phyloP scores from a whole-genome alignment of 2,888 invertebrate species.

The Pristionchus entomophagus region DNA sequence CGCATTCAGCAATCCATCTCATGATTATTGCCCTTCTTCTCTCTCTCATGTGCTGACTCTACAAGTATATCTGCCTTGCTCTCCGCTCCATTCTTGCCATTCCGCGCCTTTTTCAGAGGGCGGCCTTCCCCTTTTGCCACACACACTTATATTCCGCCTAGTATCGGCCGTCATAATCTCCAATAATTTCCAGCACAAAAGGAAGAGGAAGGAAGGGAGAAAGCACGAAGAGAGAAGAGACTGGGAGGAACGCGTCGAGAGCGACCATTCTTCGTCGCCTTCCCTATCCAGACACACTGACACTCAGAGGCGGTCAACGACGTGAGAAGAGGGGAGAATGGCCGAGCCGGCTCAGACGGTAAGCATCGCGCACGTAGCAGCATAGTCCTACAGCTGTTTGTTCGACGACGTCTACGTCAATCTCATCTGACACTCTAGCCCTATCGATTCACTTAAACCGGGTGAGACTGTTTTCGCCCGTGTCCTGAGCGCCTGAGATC shows the following conservation, averaged over 20 bases:
- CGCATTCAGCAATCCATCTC: constrained; percentile 32
- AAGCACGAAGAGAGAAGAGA: background rate
- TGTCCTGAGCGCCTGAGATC: too few relatives aligned
- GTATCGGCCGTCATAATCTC: constrained; percentile 6
- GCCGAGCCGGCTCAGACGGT: background rate
- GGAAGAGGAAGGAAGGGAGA: constrained; percentile 6
- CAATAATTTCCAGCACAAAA: constrained; percentile 6
- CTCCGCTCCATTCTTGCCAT: background rate
- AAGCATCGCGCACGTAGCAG: too few relatives aligned
- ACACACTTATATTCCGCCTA: background rate
- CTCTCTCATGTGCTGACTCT: background rate
- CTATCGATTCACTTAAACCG: too few relatives aligned
- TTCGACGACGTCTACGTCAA: too few relatives aligned
- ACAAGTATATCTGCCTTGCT: constrained; percentile 25
- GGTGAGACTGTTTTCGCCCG: too few relatives aligned
- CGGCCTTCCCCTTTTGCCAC: constrained; percentile 17
- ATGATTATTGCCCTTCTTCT: constrained; percentile 34
- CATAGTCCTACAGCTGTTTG: too few relatives aligned
- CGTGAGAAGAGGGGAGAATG: background rate
- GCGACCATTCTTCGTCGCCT: background rate
- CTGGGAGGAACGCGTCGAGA: background rate
- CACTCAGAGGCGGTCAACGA: background rate
- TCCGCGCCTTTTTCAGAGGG: background rate
- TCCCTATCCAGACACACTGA: too few relatives aligned
- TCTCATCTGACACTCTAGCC: background rate